Base-by-base conservation (phyloP, 2,888 invertebrate species). In the Cataglyphis albicans region DNA sequence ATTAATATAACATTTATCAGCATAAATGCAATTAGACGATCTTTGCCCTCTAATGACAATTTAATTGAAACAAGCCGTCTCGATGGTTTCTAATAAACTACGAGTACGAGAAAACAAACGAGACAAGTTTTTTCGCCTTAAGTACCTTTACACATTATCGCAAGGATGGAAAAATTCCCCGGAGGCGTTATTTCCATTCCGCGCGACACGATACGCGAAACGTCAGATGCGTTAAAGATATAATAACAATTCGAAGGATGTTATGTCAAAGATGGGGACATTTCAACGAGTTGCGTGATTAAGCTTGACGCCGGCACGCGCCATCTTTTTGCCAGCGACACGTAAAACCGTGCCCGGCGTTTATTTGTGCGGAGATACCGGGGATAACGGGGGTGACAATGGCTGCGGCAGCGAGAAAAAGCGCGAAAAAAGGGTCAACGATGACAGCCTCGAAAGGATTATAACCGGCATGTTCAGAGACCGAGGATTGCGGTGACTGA, bases 321-420 rank as follows among this genome's bases (percentile, higher is more conserved):
- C 63, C n/a, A 55, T n/a, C 59, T 25, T 55, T 55, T 67, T 32
- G 21, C 29, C 57, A 68, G n/a, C 73, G 65, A 48, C 67, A 72
- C 48, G 73, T 61, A 65, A 76, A 76, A 65, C 76, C 59, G 41
- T 65, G 38, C 83, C 59, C 73, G 82, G 82, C 76, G 88, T 86
- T 90, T 91, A 90, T 91, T 92, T 91, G 91, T 84, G 86, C 89
- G 89, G 81, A 90, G 90, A 91, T 91, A 92, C 92, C 70, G 59
- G 21, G 32, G 21, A 89, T 91, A 90, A 90, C 87, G 38, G 57
- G 25, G 87, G 86, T 87, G 88, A 92, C 90, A 92, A 91, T 90
- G 90, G 88, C 87, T 64, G 84, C 85, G 90, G 89, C 86, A 88
- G 86, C 87, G 87, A 84, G 83, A 87, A 89, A 87, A 88, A 86